Base-by-base conservation (phyloP, 2,797 vertebrate genomes). In the Philypnodon macrostomus region DNA sequence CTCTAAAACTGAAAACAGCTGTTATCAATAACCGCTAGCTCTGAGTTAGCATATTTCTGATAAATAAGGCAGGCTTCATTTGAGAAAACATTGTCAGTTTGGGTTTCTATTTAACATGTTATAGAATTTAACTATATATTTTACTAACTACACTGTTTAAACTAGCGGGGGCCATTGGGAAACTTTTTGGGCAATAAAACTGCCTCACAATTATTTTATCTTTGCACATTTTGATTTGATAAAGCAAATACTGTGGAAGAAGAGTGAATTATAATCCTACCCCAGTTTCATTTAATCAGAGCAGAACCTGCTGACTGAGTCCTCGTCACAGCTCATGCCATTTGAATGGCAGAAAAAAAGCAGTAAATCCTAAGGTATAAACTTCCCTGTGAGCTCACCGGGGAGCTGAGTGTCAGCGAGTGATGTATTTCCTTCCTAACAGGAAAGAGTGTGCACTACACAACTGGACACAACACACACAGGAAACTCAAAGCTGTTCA, bases 351-450 rank as follows among this genome's bases (percentile, higher is more conserved):
- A 33, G 27, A 2, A 30, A 30, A 30, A 30, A 30, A 23, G 17
- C 18, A 14, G 12, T 45, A 30, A 42, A 29, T 42, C 27, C 41
- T 6, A 12, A 2, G 5, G 11, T 24, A 17, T 44, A 7, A 44
- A 46, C 44, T 46, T 12, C 18, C 1, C 2, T 3, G 7, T 47
- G 38, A 68, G 2, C 29, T 45, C 47, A 55, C 34, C 14, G 9
- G 1, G 1, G 10, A 31, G 8, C 5, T 24, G 17, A 58, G 32
- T 46, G 42, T 18, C 42, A 58, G 44, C 42, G 17, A 60, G 23
- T 47, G 37, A 55, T 32, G 18, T 14, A 38, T 26, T 75, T 79
- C 56, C 63, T 70, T 75, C 59, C 60, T 47, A 11, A 68, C 60
- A 78, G 70, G 67, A 73, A 75, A 19, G 8, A 11, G 33, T 47